phyloP scores from a whole-genome alignment of 2,888 invertebrate species.

The Ceriagrion tenellum region DNA sequence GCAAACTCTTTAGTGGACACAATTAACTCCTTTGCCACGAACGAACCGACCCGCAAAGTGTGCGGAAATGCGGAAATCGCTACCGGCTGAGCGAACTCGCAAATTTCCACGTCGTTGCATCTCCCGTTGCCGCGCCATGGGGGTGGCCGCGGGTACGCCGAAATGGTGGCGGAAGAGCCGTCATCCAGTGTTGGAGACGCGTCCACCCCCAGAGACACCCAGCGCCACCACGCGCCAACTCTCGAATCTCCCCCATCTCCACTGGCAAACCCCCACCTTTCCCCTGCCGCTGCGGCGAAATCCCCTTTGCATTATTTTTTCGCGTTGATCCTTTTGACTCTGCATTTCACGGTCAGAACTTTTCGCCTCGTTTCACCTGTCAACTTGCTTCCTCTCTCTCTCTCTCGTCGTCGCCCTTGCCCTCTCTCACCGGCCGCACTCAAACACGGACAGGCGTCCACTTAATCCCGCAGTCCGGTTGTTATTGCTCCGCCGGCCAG shows the following conservation, averaged over 20 bases:
- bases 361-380: background rate
- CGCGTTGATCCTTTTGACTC: background rate
- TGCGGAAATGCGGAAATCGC: background rate
- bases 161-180: background rate
- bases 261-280: no score
- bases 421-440: background rate
- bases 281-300: background rate
- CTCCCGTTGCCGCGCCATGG: background rate
- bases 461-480: no score
- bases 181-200: background rate
- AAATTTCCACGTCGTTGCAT: background rate
- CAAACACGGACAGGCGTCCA: no score
- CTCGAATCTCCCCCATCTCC: background rate
- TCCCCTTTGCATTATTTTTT: background rate
- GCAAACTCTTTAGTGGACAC: background rate
- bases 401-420: background rate
- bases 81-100: background rate
- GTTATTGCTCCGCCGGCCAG: no score
- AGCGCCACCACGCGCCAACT: background rate
- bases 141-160: background rate
- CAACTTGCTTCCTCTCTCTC: background rate
- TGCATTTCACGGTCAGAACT: background rate
- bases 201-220: background rate
- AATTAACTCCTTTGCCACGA: background rate
- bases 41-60: background rate